Evolutionary conservation across 2,113 vertebrate genomes (phyloP).

Genomic region (Raja brachyura): DNA sequence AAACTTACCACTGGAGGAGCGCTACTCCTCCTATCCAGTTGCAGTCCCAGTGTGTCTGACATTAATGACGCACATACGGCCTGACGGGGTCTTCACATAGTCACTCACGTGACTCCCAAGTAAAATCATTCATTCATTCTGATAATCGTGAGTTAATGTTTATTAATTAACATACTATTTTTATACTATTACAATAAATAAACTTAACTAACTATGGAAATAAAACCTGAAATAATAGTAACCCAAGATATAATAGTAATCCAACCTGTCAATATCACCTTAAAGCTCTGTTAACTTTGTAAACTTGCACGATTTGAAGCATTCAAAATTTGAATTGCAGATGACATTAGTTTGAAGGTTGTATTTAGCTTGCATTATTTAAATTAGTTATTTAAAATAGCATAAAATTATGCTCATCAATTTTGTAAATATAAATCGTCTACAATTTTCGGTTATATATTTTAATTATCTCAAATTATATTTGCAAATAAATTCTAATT

Average conservation of each 20-base stretch:
- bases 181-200: no score
- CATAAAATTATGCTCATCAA: not conserved
- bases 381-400: not conserved
- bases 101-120: no score
- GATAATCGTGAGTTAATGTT: not conserved
- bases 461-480: not conserved
- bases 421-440: not conserved
- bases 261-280: not conserved
- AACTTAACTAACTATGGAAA: no score
- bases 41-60: no score
- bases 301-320: not conserved
- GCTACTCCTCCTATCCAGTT: no score
- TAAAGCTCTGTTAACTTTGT: not conserved
- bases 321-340: not conserved
- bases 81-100: no score
- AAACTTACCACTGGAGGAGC: no score
- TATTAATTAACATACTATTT: not conserved
- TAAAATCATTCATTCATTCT: not conserved
- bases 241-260: not conserved
- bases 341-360: not conserved
- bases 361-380: not conserved
- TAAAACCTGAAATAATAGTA: not conserved
- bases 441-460: not conserved
- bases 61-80: no score
- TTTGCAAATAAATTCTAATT: constrained; percentile 12